These are phyloP conservation scores for Vidua chalybeata DNA, from an alignment of 2,113 vertebrate species.

Conservation along the genomic window DNA sequence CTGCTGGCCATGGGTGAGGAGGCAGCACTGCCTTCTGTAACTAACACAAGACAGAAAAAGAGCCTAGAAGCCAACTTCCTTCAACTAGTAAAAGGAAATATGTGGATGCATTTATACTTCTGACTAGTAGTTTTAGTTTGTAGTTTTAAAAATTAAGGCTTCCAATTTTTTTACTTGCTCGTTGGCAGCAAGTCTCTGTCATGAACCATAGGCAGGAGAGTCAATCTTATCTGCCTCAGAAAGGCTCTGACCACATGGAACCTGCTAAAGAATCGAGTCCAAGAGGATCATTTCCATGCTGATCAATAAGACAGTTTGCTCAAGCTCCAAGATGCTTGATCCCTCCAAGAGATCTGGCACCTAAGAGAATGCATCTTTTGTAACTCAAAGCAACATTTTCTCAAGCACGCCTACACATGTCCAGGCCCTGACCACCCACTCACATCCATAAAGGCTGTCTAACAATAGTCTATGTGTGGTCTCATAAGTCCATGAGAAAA, in stretches of 20 bases:
- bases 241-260: not conserved
- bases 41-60: not conserved
- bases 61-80: not conserved
- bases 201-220: not conserved
- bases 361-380: slow-evolving; percentile 22
- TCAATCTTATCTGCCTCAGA: not conserved
- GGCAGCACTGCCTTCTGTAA: not conserved
- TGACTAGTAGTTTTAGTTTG: not conserved
- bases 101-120: not conserved
- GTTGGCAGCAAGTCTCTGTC: not conserved
- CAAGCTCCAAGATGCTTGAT: not conserved
- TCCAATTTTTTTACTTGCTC: not conserved
- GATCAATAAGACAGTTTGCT: not conserved
- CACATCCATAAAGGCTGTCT: not conserved
- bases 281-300: not conserved
- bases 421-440: not conserved
- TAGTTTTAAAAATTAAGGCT: not conserved
- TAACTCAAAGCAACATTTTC: slow-evolving; percentile 26
- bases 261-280: not conserved
- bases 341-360: not conserved
- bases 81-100: not conserved
- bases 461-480: not conserved
- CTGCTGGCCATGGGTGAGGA: not conserved
- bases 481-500: not conserved
- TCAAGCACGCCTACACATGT: not conserved